Evolutionary conservation across 2,113 vertebrate genomes (phyloP), one percentile per base, ranked within the genome.

Genomic region (Oriolus oriolus): DNA sequence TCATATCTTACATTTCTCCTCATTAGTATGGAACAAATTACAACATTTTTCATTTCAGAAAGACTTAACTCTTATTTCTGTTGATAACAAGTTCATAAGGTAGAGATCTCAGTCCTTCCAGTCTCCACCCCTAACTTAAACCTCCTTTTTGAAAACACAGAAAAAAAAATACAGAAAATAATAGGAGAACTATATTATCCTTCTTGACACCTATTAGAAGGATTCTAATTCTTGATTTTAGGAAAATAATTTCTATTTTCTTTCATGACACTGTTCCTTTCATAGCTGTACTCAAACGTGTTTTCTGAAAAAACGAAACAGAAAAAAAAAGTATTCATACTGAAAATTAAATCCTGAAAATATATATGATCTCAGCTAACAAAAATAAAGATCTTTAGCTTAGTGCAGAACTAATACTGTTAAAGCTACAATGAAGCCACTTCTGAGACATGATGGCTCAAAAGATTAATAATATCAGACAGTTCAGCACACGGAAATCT

Each of bases 1-100:
- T 96, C 77, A 90, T 93, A 95, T 96, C 93, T 96, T 95, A 97
- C 54, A 94, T 93, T 98, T 97, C 50, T 95, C 37, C 76, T 77
- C 41, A 93, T 89, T 94, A 95, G 35, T 66, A 13, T 93, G 65
- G 77, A 97, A 96, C 45, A 96, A 95, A 85, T 96, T 96, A 71
- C 18, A 89, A 88, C 21, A 70, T 86, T 96, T 95, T 94, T 92
- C 35, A 85, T 79, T 96, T 97, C 57, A 91, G 74, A 95, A 95
- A 93, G 30, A 33, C 53, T 89, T 27, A 42, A 52, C 17, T 95
- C 54, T 92, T 97, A 66, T 93, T 96, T 97, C 85, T 95, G 28
- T 88, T 70, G 23, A 50, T 84, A 92, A 65, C 12, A 53, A 50
- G 30, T 84, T 96, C 27, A 49, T 37, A 92, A 92, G 11, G 30